These are phyloP conservation scores for Catharus ustulatus DNA, from an alignment of 2,797 vertebrate species.

Conservation along the genomic window DNA sequence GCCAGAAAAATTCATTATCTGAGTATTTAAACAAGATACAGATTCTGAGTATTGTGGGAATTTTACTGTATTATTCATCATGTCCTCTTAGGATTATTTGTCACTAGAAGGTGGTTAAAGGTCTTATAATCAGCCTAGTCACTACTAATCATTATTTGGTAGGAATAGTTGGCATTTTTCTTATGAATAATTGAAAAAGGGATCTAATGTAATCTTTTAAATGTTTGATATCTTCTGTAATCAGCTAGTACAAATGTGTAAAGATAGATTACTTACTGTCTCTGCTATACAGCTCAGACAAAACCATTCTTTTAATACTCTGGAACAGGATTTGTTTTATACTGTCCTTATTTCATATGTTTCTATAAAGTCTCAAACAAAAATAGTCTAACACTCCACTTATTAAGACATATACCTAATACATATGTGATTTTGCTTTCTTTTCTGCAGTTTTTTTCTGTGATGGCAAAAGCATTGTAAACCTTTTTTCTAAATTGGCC, in stretches of 20 bases:
- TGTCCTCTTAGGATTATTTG: not conserved
- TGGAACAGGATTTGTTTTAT: not conserved
- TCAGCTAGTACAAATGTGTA: not conserved
- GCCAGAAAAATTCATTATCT: not conserved
- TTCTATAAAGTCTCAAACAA: not conserved
- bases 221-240: not conserved
- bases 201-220: not conserved
- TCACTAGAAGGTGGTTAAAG: not conserved
- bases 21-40: not conserved
- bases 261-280: not conserved
- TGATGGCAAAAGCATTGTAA: not conserved
- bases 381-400: not conserved
- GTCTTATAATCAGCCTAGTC: not conserved
- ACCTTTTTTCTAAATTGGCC: not conserved
- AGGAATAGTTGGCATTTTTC: not conserved
- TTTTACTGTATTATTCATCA: not conserved
- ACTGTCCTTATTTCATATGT: not conserved
- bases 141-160: not conserved
- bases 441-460: not conserved
- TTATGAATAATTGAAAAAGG: not conserved
- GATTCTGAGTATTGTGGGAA: not conserved
- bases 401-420: not conserved
- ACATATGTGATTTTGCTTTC: not conserved
- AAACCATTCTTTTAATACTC: not conserved
- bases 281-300: not conserved